Evolutionary conservation across 2,888 invertebrate species (phyloP).

Genomic region (Ochropleura plecta): DNA sequence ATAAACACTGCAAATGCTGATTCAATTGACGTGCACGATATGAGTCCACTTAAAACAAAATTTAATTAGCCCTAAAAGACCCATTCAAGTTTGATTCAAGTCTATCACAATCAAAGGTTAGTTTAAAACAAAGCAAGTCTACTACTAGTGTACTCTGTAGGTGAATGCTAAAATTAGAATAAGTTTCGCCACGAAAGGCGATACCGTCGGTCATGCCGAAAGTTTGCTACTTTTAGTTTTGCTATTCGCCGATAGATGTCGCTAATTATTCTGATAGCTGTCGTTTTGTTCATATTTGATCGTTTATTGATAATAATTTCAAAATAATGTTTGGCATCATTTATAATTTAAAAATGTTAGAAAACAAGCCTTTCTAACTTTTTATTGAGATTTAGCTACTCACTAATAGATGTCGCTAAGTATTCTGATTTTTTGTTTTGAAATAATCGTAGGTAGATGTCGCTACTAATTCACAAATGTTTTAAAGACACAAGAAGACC

Average conservation of each 20-base stretch:
- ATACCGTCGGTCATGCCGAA: neutral
- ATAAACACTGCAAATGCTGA: neutral
- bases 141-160: conserved; percentile 57
- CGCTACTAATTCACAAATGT: conserved; percentile 11
- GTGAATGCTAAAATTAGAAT: conserved; percentile 50
- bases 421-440: neutral
- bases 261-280: conserved; percentile 8
- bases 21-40: neutral
- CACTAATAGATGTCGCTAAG: conserved; percentile 73
- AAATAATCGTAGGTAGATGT: conserved; percentile 38
- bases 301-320: rapidly evolving
- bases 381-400: conserved; percentile 53
- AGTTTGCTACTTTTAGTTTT: conserved; percentile 47
- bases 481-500: neutral
- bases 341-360: neutral
- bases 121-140: neutral
- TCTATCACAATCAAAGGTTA: neutral
- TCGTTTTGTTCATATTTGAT: neutral
- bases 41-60: neutral
- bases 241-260: conserved; percentile 74
- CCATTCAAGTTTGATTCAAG: too few relatives aligned
- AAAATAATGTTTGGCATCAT: neutral
- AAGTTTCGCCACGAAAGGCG: neutral
- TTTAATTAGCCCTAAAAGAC: neutral
- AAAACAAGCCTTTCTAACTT: neutral